Evolutionary conservation across 1,140 invertebrate species (phyloP).

Genomic region (Zaprionus taronus): DNA sequence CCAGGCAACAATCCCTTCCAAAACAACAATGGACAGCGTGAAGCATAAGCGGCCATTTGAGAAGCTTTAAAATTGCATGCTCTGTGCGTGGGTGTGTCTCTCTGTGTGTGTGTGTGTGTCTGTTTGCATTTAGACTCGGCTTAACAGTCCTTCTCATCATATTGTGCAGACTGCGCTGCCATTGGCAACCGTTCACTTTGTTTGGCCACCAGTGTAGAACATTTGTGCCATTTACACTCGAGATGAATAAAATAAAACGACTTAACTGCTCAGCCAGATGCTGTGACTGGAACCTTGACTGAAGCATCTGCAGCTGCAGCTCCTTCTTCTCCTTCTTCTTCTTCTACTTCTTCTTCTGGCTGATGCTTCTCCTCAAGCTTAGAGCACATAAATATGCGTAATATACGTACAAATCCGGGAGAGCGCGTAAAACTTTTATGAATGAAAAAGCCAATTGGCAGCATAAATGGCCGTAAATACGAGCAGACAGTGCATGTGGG

Average conservation of each 20-base stretch:
- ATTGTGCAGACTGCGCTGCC: neutral
- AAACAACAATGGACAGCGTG: neutral
- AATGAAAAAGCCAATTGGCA: constrained; percentile 66
- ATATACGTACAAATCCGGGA: constrained; percentile 1
- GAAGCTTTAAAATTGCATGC: neutral
- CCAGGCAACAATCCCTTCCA: neutral
- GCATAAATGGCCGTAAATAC: constrained; percentile 46
- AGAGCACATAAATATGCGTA: constrained; percentile 6
- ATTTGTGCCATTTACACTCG: neutral
- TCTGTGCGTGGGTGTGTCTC: neutral
- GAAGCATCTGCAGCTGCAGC: neutral
- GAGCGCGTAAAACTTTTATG: constrained; percentile 64
- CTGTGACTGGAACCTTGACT: neutral
- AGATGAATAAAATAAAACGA: neutral
- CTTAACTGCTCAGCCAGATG: constrained; percentile 1
- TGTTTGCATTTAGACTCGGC: neutral
- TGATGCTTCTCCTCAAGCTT: neutral
- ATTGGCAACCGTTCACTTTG: neutral
- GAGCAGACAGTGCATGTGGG: constrained; percentile 46
- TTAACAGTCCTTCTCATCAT: neutral
- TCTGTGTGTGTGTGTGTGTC: neutral
- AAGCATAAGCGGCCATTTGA: neutral
- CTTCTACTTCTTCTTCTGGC: no score
- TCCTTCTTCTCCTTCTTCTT: neutral
- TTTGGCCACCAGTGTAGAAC: neutral